Conservation (phyloP, 2,113 vertebrate genomes). For the Lethenteron reissneri region DNA sequence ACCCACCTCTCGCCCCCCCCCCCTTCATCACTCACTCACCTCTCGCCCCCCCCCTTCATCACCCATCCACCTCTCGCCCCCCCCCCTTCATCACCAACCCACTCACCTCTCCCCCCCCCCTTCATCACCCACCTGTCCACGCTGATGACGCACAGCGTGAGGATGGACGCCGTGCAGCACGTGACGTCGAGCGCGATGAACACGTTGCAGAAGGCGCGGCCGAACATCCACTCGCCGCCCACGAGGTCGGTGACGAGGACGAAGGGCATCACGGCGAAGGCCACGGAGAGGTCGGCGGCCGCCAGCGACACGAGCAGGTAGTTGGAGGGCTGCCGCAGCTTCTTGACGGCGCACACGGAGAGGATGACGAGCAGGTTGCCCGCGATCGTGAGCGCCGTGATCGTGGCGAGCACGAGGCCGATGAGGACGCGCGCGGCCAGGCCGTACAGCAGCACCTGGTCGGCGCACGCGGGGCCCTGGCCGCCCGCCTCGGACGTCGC, state of each 20-base stretch:
- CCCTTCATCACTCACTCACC: not conserved
- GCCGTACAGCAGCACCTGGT: conserved; percentile 29
- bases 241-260: conserved; percentile 40
- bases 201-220: conserved; percentile 35
- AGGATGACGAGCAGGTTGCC: conserved; percentile 37
- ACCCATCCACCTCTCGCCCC: not conserved
- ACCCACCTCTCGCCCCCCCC: not conserved
- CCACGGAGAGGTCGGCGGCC: conserved; percentile 31
- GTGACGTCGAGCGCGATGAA: conserved; percentile 46
- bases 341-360: conserved; percentile 37
- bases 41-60: not conserved
- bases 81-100: not conserved
- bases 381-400: conserved; percentile 28
- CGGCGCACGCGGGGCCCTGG: conserved; percentile 19
- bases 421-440: conserved; percentile 31
- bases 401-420: conserved; percentile 27
- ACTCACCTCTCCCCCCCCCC: not conserved
- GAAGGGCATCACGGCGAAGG: conserved; percentile 37
- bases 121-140: conserved; percentile 27
- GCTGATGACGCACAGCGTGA: conserved; percentile 41
- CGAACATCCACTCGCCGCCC: conserved; percentile 39
- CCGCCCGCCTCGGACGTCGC: not conserved
- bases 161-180: conserved; percentile 39
- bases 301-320: conserved; percentile 39
- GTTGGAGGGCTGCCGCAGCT: conserved; percentile 38